phyloP scores from a whole-genome alignment of 2,797 vertebrate genomes.

The Megalops cyprinoides region DNA sequence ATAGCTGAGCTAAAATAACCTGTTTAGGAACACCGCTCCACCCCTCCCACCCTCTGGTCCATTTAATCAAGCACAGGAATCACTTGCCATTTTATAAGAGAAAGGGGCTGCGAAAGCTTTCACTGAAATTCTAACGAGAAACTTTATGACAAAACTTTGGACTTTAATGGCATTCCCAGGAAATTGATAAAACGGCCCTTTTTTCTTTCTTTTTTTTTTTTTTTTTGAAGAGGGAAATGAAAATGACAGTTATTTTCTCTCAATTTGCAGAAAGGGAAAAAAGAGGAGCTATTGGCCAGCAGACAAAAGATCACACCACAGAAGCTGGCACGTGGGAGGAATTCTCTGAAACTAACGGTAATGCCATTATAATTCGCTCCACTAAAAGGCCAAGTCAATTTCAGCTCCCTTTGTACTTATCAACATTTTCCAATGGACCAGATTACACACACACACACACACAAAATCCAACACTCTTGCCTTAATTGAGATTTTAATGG shows the following conservation, averaged over 20 bases:
- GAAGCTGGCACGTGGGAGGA: background rate
- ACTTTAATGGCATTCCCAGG: too few species aligned
- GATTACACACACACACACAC: constrained; percentile 38
- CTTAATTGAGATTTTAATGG: constrained; percentile 57
- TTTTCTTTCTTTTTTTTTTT: background rate
- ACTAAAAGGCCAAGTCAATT: constrained; percentile 53
- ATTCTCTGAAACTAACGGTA: constrained; percentile 5
- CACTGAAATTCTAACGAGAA: too few species aligned
- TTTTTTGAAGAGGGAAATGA: background rate
- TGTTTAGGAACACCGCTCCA: too few species aligned
- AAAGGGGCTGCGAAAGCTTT: too few species aligned
- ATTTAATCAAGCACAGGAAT: too few species aligned
- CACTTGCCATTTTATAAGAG: too few species aligned
- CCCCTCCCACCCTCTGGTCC: too few species aligned
- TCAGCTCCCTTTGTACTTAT: constrained; percentile 51
- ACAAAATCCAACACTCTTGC: constrained; percentile 45
- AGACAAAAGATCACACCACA: constrained; percentile 1
- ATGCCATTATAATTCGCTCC: constrained; percentile 44
- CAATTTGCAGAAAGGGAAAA: constrained; percentile 25
- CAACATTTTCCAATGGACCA: constrained; percentile 48
- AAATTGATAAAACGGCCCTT: too few species aligned
- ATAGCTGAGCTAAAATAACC: too few species aligned
- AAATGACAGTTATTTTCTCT: background rate
- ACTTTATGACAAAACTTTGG: too few species aligned
- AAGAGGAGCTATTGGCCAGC: background rate